phyloP scores from a whole-genome alignment of 2,797 vertebrate genomes.

The Parauchenoglanis ngamensis region DNA sequence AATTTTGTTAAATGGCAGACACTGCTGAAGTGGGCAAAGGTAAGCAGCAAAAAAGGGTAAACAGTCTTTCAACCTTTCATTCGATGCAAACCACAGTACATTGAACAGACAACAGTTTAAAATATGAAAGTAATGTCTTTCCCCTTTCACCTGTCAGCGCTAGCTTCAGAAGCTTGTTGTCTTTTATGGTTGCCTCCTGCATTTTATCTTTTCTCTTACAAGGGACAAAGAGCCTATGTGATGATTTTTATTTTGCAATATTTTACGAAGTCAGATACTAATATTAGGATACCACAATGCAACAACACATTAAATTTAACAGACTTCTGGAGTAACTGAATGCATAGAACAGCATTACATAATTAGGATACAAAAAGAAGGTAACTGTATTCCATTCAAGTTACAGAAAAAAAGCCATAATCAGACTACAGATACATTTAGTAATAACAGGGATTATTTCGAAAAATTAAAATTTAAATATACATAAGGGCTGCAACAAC shows the following conservation, averaged over 20 bases:
- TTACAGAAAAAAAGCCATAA: too few relatives aligned
- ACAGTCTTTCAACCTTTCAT: conserved; percentile 39
- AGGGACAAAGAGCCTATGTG: neutral
- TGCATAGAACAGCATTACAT: too few relatives aligned
- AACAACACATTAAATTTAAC: neutral
- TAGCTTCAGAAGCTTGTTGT: neutral
- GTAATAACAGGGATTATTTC: too few relatives aligned
- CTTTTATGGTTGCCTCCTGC: neutral
- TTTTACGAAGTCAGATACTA: neutral
- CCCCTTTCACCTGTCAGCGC: conserved; percentile 4
- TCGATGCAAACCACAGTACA: conserved; percentile 30
- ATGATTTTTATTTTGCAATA: neutral
- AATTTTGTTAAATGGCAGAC: conserved; percentile 45
- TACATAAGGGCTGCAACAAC: too few relatives aligned
- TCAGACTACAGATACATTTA: too few relatives aligned
- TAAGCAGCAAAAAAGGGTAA: conserved; percentile 33
- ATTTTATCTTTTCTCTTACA: neutral
- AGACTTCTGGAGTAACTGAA: too few relatives aligned
- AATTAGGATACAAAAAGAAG: too few relatives aligned
- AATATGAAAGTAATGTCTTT: conserved; percentile 36
- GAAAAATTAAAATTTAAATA: too few relatives aligned
- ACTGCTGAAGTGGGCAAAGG: conserved; percentile 20
- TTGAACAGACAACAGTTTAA: neutral
- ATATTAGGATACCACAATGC: neutral
- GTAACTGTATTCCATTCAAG: too few relatives aligned